These are phyloP conservation scores for Camelus bactrianus DNA, from an alignment of 2,113 vertebrate species.

Conservation along the genomic window DNA sequence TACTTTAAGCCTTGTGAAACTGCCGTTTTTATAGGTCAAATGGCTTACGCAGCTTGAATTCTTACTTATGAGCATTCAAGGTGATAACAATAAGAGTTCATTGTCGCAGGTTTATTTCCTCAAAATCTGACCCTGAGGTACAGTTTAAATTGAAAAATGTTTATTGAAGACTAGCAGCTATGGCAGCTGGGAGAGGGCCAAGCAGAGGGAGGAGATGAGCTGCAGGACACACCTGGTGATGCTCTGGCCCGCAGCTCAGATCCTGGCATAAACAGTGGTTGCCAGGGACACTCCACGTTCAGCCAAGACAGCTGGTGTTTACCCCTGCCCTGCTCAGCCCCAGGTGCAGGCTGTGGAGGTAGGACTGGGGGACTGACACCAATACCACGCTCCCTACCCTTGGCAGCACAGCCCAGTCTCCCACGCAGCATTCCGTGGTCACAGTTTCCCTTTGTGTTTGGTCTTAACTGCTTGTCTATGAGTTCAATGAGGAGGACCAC, in stretches of 20 bases:
- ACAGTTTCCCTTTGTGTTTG: neutral
- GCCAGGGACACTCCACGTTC: neutral
- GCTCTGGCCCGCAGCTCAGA: accelerated
- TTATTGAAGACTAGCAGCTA: neutral
- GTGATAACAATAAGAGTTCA: neutral
- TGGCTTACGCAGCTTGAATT: neutral
- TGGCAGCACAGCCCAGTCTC: too few species aligned
- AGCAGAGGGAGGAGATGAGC: neutral
- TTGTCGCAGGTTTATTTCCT: neutral
- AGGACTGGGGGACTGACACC: neutral
- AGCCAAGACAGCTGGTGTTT: accelerated
- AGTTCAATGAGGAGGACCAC: neutral
- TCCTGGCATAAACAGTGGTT: neutral
- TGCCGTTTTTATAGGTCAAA: neutral
- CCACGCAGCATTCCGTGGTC: neutral
- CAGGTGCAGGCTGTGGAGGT: neutral
- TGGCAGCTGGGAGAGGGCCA: neutral
- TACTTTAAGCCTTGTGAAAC: neutral
- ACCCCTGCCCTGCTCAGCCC: neutral
- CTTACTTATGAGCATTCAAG: neutral
- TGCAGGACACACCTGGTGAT: neutral
- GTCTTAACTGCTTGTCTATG: neutral
- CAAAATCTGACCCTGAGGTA: neutral
- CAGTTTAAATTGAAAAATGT: neutral
- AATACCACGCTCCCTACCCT: too few species aligned